Percentiles rank a stretch among this genome's conserved stretches.
Conservation (phyloP, 2,888 invertebrate genomes). For the Dendrolimus houi region DNA sequence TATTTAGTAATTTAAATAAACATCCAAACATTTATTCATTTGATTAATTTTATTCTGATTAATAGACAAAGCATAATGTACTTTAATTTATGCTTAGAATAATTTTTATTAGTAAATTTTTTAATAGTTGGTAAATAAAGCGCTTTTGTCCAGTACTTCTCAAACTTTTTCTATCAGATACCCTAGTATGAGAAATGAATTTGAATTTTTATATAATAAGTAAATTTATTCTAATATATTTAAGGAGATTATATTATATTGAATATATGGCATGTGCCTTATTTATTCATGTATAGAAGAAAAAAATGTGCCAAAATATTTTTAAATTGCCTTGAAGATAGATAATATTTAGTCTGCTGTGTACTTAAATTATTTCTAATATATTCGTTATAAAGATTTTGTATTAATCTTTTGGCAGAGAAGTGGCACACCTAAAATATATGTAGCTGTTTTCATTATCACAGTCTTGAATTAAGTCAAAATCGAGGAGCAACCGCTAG, state of each 20-base stretch:
- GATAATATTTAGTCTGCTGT: slow-evolving; percentile 18
- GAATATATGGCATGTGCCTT: slow-evolving; percentile 55
- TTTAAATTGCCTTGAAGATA: slow-evolving; percentile 22
- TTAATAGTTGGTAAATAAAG: neutral
- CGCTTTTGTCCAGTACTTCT: neutral
- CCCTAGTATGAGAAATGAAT: neutral
- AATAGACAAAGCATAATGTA: too few relatives aligned
- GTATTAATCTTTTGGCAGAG: neutral
- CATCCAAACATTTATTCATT: too few relatives aligned
- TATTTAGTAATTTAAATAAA: too few relatives aligned
- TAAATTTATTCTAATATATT: neutral
- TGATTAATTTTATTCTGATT: too few relatives aligned
- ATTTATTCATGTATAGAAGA: slow-evolving; percentile 29
- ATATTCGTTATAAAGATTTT: slow-evolving; percentile 3
- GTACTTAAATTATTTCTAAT: slow-evolving; percentile 16
- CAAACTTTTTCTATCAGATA: neutral
- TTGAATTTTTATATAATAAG: neutral
- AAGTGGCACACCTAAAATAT: neutral
- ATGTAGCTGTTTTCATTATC: too few relatives aligned
- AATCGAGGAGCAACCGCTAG: too few relatives aligned
- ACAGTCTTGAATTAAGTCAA: too few relatives aligned
- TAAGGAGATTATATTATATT: slow-evolving; percentile 14
- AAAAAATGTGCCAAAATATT: slow-evolving; percentile 42
- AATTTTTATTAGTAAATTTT: neutral
- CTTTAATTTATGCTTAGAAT: neutral